Base-by-base conservation (phyloP, 2,888 invertebrate genomes). In the Kryphioiulus occultus region DNA sequence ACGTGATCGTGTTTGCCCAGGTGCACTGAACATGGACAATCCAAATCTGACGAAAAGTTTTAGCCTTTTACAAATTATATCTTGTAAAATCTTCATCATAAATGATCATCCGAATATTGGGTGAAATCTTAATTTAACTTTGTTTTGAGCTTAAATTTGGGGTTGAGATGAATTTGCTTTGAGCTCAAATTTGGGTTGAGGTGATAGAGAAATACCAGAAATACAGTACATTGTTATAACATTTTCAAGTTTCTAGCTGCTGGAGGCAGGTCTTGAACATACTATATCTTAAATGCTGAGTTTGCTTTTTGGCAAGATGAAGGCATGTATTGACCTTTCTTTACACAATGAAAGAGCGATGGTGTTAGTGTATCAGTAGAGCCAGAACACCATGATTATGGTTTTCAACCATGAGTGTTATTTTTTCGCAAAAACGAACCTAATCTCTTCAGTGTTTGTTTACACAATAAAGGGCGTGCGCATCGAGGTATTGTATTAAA, bases 351-450 rank as follows among this genome's bases (percentile, higher is more conserved):
- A 26, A 68, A 68, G 68, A 22, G 9, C 7, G 4, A 26, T 26
- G 68, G 68, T 68, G 22, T 68, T 68, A 68, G 68, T 68, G 26
- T 68, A 68, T 68, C 68, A 68, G 68, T 26, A 68, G 68, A 68
- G n/a, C 68, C 68, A 68, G 2, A 68, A 68, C 26, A 68, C 68
- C 26, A 26, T 68, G 68, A 68, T 68, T 68, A 26, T 68, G 26
- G 68, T 10, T 68, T 68, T 68, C 10, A 22, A 68, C 68, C 68
- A 68, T 68, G 68, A 68, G 68, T 68, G 9, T 68, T 68, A 68
- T 26, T 68, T 68, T 68, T 68, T 68, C 53, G n/a, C 9, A 68
- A 68, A 68, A 68, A 68, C 3, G 35, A 26, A 68, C 0, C n/a
- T 53, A n/a, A 53, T 53, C 53, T 53, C 53, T n/a, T 68, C 10